Evolutionary conservation across 2,888 invertebrate species (phyloP), one percentile per base, ranked within the genome.

Genomic region (Phyto melanocephala): DNA sequence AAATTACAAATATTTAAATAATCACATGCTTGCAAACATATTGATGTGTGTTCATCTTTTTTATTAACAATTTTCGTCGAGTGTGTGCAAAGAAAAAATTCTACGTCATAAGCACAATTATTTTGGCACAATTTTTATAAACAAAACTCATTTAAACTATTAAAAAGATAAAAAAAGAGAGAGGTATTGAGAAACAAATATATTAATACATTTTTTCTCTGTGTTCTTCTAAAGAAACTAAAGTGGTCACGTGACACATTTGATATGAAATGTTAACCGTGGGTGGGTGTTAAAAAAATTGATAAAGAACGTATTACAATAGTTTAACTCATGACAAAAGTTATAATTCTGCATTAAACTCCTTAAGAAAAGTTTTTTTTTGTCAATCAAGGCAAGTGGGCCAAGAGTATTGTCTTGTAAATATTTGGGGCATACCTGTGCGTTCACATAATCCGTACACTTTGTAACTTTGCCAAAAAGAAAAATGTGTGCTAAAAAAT

Each of bases 41-140:
- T 28, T 28, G 28, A 28, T 28, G 6, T 20, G 1, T 13, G 1
- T 40, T 15, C n/a, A 22, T 33, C 0, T 40, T 40, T 37, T 28
- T 24, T 17, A 13, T 67, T 22, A 52, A 56, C 15, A 52, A 56
- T 35, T 71, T 76, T 79, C 71, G 67, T 71, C 50, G 47, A 40
- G 70, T 71, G 75, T 79, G 67, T 42, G 3, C 7, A 1, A n/a
- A 20, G 33, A 15, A 2, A 42, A 63, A 50, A 24, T 17, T 67
- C 37, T 67, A 75, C 75, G 75, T 79, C 75, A 79, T 33, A 47
- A 67, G 20, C 20, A 67, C 56, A 76, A 68, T 76, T 68, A 42
- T 67, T 84, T 84, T 84, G 83, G 81, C 81, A 84, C 71, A 75
- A 68, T 65, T 77, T 75, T 58, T 78, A 63, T 63, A 81, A 79